Percentiles rank a stretch among this genome's conserved stretches.
Evolutionary conservation across 2,888 invertebrate species (phyloP).

Genomic region (Meganola albula): DNA sequence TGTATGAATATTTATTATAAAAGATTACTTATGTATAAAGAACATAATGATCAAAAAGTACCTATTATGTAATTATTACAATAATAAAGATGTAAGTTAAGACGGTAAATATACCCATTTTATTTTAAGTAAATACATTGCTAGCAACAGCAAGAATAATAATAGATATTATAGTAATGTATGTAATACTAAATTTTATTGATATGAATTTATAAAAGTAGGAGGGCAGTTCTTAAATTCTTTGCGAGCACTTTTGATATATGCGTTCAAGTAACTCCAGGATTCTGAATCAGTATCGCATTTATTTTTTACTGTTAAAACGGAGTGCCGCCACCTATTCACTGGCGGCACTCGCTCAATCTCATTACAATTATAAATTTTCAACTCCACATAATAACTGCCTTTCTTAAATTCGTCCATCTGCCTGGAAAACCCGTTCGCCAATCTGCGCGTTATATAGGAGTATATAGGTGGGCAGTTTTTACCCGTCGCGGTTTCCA

Average conservation of each 20-base stretch:
- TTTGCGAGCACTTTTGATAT: slow-evolving; percentile 4
- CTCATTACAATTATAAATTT: slow-evolving; percentile 13
- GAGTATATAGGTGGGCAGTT: slow-evolving; percentile 1
- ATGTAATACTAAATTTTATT: neutral
- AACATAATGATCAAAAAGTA: neutral
- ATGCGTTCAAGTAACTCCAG: slow-evolving; percentile 6
- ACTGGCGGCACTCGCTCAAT: slow-evolving; percentile 6
- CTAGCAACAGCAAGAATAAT: no score
- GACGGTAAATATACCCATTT: no score
- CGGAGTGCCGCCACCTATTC: slow-evolving; percentile 13
- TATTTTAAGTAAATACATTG: no score
- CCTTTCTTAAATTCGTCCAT: slow-evolving; percentile 6
- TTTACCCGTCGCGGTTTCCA: slow-evolving; percentile 2
- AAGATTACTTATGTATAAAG: neutral
- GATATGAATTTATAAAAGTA: neutral
- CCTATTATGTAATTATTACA: neutral
- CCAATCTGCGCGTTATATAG: neutral
- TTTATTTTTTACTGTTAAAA: slow-evolving; percentile 10
- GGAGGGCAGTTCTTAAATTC: slow-evolving; percentile 4
- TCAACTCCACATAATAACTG: slow-evolving; percentile 10
- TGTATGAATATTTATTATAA: neutral
- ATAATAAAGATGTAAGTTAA: neutral
- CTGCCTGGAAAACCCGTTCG: slow-evolving; percentile 9
- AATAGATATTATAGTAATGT: neutral
- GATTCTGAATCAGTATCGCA: slow-evolving; percentile 7